A percentile compares a stretch with the other conserved stretches of the same genome.
phyloP scores from a whole-genome alignment of 2,113 vertebrate genomes.

The Nothobranchius kuhntae region DNA sequence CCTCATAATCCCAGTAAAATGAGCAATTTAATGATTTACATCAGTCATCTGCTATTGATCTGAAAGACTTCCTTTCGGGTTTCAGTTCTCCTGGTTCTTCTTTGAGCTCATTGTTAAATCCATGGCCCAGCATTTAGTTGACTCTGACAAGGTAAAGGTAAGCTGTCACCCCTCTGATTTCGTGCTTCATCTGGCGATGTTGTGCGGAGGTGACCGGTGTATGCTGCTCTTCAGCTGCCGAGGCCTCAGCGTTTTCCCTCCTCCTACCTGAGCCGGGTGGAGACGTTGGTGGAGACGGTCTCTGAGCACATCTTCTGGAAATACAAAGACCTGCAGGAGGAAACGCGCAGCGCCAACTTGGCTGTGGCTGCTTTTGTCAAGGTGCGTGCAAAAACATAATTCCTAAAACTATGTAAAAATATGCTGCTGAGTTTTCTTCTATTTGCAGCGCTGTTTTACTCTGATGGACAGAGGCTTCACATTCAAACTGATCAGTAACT shows the following conservation, averaged over 20 bases:
- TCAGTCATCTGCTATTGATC: background rate
- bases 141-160: slow-evolving; percentile 88
- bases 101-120: slow-evolving; percentile 94
- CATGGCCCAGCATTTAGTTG: slow-evolving; percentile 91
- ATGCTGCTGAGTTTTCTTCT: background rate
- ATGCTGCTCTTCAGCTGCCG: slow-evolving; percentile 77
- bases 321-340: slow-evolving; percentile 87
- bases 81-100: slow-evolving; percentile 98
- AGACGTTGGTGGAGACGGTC: slow-evolving; percentile 87
- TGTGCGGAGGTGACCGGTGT: background rate
- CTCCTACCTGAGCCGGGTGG: slow-evolving; percentile 87
- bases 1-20: no score
- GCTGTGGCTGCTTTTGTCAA: slow-evolving; percentile 92
- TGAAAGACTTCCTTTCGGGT: background rate
- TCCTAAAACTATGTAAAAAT: background rate
- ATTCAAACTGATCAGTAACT: slow-evolving; percentile 92
- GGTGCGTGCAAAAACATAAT: slow-evolving; percentile 69
- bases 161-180: background rate
- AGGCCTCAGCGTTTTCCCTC: slow-evolving; percentile 90
- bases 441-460: slow-evolving; percentile 89
- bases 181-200: background rate
- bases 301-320: slow-evolving; percentile 95
- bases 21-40: background rate
- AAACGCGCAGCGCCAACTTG: slow-evolving; percentile 90
- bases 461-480: slow-evolving; percentile 97